Conservation (phyloP, 2,113 vertebrate species). For the Peromyscus polionotus region DNA sequence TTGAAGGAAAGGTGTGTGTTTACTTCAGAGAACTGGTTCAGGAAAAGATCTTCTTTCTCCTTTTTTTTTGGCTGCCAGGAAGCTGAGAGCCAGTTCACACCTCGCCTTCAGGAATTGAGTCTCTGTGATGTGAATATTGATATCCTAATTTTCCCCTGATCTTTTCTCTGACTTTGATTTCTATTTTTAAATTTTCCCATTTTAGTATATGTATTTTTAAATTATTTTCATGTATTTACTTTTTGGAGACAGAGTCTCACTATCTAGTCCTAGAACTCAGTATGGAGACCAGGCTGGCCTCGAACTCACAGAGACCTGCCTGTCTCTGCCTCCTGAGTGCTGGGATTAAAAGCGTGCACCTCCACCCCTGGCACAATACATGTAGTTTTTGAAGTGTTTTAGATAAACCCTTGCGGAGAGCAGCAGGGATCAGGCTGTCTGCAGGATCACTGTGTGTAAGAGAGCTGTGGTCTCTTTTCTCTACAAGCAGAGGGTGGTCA, state of each 20-base stretch:
- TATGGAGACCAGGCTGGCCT: not conserved
- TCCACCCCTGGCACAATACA: not conserved
- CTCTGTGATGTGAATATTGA: not conserved
- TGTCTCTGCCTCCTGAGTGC: not conserved
- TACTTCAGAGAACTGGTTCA: conserved; percentile 41
- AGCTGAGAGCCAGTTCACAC: conserved; percentile 26
- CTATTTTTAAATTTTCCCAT: not conserved
- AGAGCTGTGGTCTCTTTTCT: not conserved
- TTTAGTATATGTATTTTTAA: not conserved
- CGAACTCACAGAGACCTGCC: not conserved
- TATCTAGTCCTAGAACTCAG: not conserved
- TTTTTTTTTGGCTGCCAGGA: conserved; percentile 55
- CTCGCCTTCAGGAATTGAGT: not conserved
- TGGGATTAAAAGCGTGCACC: not conserved
- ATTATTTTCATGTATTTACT: not conserved
- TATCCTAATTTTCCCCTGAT: not conserved
- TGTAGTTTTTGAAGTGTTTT: conserved; percentile 18
- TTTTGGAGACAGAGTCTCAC: not conserved
- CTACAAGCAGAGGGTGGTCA: not conserved
- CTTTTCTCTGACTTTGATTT: conserved; percentile 42
- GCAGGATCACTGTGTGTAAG: not conserved
- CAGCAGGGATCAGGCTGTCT: not conserved
- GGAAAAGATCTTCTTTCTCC: conserved; percentile 39
- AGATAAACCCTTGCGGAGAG: not conserved
- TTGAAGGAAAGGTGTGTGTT: not conserved